These are phyloP conservation scores for Protaetia brevitarsis DNA, from an alignment of 1,140 invertebrate genomes.

Conservation along the genomic window DNA sequence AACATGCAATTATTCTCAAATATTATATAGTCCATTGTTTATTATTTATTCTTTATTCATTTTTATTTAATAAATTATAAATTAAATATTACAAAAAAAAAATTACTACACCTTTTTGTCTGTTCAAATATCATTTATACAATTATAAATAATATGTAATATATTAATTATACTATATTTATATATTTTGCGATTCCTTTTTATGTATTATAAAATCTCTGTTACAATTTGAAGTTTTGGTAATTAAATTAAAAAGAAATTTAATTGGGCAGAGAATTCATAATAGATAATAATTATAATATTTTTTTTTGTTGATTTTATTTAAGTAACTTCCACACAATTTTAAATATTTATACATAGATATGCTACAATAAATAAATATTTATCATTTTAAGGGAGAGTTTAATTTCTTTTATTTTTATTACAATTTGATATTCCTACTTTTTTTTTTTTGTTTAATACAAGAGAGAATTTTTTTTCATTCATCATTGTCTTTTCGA, in stretches of 20 bases:
- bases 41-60: too few species aligned
- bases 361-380: not conserved
- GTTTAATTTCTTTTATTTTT: too few species aligned
- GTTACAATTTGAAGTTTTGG: not conserved
- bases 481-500: too few species aligned
- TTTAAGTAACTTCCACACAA: slow-evolving; percentile 14
- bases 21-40: slow-evolving; percentile 6
- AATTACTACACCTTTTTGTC: slow-evolving; percentile 6
- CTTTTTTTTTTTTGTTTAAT: not conserved
- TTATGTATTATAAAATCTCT: not conserved
- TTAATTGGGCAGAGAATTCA: not conserved
- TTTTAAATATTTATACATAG: too few species aligned
- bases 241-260: not conserved
- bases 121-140: not conserved
- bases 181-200: too few species aligned
- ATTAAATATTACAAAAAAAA: slow-evolving; percentile 17
- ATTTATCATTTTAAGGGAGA: too few species aligned
- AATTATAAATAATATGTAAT: not conserved
- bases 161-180: slow-evolving; percentile 1
- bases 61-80: slow-evolving; percentile 8
- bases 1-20: not conserved
- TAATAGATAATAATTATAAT: slow-evolving; percentile 14
- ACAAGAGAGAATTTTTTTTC: too few species aligned
- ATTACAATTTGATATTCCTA: too few species aligned
- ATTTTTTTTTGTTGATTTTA: too few species aligned